Base-by-base conservation (phyloP, 2,888 invertebrate species). In the Eristalis arbustorum region DNA sequence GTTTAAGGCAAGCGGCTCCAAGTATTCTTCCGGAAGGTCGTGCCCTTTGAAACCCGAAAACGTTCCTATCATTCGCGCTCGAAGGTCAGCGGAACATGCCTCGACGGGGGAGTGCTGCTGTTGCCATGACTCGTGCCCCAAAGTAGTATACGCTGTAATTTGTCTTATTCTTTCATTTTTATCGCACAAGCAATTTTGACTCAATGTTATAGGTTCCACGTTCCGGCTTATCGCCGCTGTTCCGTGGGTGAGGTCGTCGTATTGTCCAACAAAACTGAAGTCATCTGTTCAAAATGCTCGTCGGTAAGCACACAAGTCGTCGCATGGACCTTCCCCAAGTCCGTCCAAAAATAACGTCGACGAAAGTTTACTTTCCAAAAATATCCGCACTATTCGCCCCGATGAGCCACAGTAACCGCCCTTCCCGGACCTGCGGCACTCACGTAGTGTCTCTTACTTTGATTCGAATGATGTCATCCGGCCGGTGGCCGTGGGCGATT, bases 391-490 rank as follows among this genome's bases (percentile, higher is more conserved):
- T 59, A 6, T 31, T 18, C 31, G 62, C 62, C n/a, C 25, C n/a
- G 25, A 13, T 8, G 31, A 5, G 8, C 10, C 31, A 31, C 31
- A 31, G 31, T 31, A 31, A 31, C 31, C 10, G 31, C 49, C 56
- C 62, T 23, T 23, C 22, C 11, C 1, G 34, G 2, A 34, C 13
- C 11, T 14, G 13, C n/a, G 18, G 5, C 40, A 28, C 11, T 22
- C 18, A 34, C 14, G 34, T 61, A 8, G 37, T 37, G 37, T 37
- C 37, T 25, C 25, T 11, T 57, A 31, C 25, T 28, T 3, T 13
- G 22, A 37, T 37, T 3, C n/a, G n/a, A 25, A 61, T 78, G 78
- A 78, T 78, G 66, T 78, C 78, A 78, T 71, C 66, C 42, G 18
- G 10, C 13, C 28, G 18, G 3, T 18, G 13, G 23, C 59, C 18